Percentiles rank a stretch among this genome's conserved stretches.
phyloP scores from a whole-genome alignment of 2,797 vertebrate genomes.

The Fistularia commersonii region DNA sequence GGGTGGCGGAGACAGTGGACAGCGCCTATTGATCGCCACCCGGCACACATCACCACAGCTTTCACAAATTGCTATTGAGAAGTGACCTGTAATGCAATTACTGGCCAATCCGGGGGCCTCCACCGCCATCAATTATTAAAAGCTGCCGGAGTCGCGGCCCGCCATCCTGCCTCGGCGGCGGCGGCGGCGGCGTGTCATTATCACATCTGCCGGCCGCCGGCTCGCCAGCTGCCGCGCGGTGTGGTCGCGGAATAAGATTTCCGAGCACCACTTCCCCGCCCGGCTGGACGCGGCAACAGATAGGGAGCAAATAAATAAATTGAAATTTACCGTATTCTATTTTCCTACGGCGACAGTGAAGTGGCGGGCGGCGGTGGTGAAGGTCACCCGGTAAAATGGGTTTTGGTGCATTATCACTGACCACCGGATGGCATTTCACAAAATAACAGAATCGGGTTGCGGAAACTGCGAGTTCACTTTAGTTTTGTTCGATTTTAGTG shows the following conservation, averaged over 20 bases:
- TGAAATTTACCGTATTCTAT: slow-evolving; percentile 52
- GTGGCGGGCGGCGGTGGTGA: slow-evolving; percentile 38
- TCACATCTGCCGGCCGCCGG: slow-evolving; percentile 63
- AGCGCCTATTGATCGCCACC: slow-evolving; percentile 92
- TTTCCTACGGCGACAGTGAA: slow-evolving; percentile 44
- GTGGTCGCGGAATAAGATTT: slow-evolving; percentile 63
- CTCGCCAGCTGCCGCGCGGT: slow-evolving; percentile 69
- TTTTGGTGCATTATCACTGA: slow-evolving; percentile 26
- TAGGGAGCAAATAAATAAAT: slow-evolving; percentile 44
- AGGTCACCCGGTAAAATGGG: slow-evolving; percentile 50
- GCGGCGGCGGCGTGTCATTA: slow-evolving; percentile 63
- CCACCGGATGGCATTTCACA: slow-evolving; percentile 29
- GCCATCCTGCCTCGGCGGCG: slow-evolving; percentile 56
- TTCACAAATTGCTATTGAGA: slow-evolving; percentile 99
- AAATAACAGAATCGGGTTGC: slow-evolving; percentile 3
- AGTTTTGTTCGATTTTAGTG: too few species aligned
- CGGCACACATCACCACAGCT: slow-evolving; percentile 95
- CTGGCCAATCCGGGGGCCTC: slow-evolving; percentile 87
- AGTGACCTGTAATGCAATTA: slow-evolving; percentile 99
- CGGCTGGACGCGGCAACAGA: slow-evolving; percentile 38
- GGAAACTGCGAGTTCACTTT: too few species aligned
- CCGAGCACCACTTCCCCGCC: slow-evolving; percentile 36
- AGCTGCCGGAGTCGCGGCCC: slow-evolving; percentile 75
- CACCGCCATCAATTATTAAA: slow-evolving; percentile 99
- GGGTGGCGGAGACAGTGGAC: slow-evolving; percentile 64